Evolutionary conservation across 2,888 invertebrate genomes (phyloP).

Genomic region (Lepidochrysops patricia): DNA sequence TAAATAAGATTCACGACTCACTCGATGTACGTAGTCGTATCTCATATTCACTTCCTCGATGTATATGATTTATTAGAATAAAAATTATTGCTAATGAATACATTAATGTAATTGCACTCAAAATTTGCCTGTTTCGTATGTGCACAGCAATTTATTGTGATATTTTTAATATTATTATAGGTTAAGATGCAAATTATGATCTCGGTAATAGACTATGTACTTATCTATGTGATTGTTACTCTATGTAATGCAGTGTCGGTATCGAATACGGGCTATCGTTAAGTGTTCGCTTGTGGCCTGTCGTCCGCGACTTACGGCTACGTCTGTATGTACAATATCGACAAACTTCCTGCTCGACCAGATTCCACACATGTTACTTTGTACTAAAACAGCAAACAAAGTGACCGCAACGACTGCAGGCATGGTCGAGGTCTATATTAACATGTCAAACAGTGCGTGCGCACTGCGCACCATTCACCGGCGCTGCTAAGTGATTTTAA

Average conservation of each 20-base stretch:
- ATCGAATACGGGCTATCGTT: constrained; percentile 45
- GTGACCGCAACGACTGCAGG: too few relatives aligned
- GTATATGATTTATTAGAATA: constrained; percentile 42
- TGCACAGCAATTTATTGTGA: constrained; percentile 76
- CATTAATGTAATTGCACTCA: constrained; percentile 71
- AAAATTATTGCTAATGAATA: constrained; percentile 49
- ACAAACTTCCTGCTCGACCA: too few relatives aligned
- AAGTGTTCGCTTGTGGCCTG: constrained; percentile 40
- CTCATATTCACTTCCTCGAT: constrained; percentile 19
- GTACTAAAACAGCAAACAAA: too few relatives aligned
- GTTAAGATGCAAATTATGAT: constrained; percentile 65
- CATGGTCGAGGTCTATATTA: too few relatives aligned
- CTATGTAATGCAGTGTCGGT: constrained; percentile 45
- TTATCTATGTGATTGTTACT: constrained; percentile 62
- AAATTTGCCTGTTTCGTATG: constrained; percentile 74
- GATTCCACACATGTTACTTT: too few relatives aligned
- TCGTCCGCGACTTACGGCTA: constrained; percentile 29
- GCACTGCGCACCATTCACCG: too few relatives aligned
- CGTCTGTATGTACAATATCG: constrained; percentile 22
- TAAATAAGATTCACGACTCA: constrained; percentile 16
- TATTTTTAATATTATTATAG: constrained; percentile 73
- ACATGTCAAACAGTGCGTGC: too few relatives aligned
- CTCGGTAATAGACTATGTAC: constrained; percentile 63
- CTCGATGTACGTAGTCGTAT: constrained; percentile 10
- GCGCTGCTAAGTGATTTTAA: too few relatives aligned